Conservation (phyloP, 2,113 vertebrate species). For the Galeopterus variegatus region DNA sequence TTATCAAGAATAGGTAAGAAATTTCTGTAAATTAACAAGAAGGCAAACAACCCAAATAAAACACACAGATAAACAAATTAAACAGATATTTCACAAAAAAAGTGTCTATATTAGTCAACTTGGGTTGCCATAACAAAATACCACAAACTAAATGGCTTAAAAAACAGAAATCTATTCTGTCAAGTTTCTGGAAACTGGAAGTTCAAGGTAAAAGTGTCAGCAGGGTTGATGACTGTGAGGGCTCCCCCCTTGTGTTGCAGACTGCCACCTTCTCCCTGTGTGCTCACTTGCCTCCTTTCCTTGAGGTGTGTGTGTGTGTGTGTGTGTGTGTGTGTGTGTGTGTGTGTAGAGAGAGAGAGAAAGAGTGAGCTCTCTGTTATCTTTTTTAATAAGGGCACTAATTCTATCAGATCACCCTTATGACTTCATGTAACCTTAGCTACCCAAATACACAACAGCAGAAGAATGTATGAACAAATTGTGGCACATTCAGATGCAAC, state of each 20-base stretch:
- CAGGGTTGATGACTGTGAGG: neutral
- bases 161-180: neutral
- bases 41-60: neutral
- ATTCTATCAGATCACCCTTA: neutral
- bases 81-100: neutral
- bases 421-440: neutral
- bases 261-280: neutral
- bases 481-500: too few relatives aligned
- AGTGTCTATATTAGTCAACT: neutral
- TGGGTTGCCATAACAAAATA: neutral
- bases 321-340: too few relatives aligned
- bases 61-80: neutral
- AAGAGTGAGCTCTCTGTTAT: too few relatives aligned
- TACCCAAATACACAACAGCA: too few relatives aligned
- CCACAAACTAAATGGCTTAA: neutral
- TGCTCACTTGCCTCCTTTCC: neutral
- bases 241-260: neutral
- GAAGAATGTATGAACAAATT: too few relatives aligned
- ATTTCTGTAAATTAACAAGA: neutral
- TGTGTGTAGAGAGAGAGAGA: too few relatives aligned
- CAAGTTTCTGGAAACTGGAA: neutral
- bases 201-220: neutral
- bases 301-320: neutral
- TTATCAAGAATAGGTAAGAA: neutral
- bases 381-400: neutral